Evolutionary conservation across 2,113 vertebrate genomes (phyloP).

Genomic region (Tympanuchus pallidicinctus): DNA sequence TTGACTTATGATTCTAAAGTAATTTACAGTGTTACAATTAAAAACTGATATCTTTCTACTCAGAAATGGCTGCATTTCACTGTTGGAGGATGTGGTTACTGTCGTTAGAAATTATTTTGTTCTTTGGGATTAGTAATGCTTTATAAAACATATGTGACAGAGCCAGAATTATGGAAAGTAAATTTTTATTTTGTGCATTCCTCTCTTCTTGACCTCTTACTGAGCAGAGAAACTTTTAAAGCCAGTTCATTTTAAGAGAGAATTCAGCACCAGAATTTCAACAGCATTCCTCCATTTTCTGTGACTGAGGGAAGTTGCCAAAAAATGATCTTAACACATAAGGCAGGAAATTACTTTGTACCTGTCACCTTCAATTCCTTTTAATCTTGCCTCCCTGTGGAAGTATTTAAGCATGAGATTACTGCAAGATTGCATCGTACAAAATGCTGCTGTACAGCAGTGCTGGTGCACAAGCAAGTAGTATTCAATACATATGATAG

Average conservation of each 20-base stretch:
- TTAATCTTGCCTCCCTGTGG: background rate
- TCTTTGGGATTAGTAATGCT: background rate
- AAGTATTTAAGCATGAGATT: background rate
- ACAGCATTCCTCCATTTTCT: background rate
- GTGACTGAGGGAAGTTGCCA: background rate
- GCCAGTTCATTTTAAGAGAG: background rate
- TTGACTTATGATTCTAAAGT: constrained; percentile 20
- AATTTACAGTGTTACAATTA: background rate
- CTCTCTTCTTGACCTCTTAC: background rate
- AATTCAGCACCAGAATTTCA: background rate
- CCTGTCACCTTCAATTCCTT: background rate
- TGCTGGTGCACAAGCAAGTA: background rate
- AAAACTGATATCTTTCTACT: background rate
- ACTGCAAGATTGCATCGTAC: background rate
- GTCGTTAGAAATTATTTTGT: background rate
- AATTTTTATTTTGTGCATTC: background rate
- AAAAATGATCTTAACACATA: background rate
- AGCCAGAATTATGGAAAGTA: background rate
- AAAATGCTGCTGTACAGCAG: background rate
- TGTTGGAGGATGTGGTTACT: background rate
- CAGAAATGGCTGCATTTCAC: background rate
- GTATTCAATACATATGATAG: background rate
- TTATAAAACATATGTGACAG: background rate
- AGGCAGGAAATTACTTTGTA: background rate
- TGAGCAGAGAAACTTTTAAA: background rate